These are phyloP conservation scores for Epirrita christyi DNA, from an alignment of 2,888 invertebrate genomes.

Conservation along the genomic window DNA sequence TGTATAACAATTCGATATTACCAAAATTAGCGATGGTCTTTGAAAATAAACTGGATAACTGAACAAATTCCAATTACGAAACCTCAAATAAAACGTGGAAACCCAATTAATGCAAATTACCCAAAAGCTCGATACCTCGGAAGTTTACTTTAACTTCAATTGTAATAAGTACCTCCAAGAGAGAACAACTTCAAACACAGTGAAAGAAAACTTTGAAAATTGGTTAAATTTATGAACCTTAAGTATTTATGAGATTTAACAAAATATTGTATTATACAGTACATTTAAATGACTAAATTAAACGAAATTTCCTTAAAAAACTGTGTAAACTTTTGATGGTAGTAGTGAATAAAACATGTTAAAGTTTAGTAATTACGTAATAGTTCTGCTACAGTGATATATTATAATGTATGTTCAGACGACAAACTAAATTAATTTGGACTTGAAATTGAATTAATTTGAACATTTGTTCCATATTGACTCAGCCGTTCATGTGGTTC, in stretches of 20 bases:
- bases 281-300: no score
- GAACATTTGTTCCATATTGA: conserved; percentile 17
- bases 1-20: background rate
- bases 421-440: conserved; percentile 28
- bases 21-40: no score
- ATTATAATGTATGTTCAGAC: conserved; percentile 12
- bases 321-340: background rate
- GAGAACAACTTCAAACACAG: conserved; percentile 43
- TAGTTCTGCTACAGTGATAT: conserved; percentile 8
- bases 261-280: background rate
- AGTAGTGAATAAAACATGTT: background rate
- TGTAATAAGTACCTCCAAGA: conserved; percentile 36
- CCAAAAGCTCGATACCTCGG: conserved; percentile 16
- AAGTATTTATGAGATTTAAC: background rate
- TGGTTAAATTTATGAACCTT: background rate
- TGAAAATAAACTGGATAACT: background rate
- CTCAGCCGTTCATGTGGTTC: conserved; percentile 20
- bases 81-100: conserved; percentile 17
- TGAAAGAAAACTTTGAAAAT: conserved; percentile 36
- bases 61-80: conserved; percentile 11
- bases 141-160: conserved; percentile 32
- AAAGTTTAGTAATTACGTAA: background rate
- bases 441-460: no score
- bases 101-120: conserved; percentile 22
- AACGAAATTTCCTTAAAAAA: no score